Percentiles rank a stretch among this genome's conserved stretches.
Conservation (phyloP, 2,113 vertebrate species). For the Cryptoleucopteryx plumbea region DNA sequence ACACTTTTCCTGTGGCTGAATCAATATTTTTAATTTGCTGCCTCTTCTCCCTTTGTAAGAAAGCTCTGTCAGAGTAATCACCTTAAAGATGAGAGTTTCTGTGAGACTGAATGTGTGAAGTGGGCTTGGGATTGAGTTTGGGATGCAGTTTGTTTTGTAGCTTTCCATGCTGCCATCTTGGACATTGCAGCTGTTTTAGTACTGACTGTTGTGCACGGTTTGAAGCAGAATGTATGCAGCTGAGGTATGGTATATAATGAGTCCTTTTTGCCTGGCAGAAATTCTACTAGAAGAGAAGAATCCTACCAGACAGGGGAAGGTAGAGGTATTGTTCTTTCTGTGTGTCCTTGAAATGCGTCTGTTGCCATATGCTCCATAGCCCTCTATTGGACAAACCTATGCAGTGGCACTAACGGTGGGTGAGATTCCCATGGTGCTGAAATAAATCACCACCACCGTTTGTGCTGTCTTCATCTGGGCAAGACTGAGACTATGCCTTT, state of each 20-base stretch:
- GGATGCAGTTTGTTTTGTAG: background rate
- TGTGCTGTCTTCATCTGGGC: background rate
- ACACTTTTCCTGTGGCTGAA: background rate
- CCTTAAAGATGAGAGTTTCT: background rate
- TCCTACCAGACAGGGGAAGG: background rate
- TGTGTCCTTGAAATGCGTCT: background rate
- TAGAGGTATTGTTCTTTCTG: background rate
- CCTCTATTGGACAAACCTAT: background rate
- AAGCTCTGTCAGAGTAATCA: background rate
- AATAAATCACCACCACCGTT: background rate
- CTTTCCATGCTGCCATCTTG: background rate
- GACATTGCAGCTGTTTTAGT: background rate
- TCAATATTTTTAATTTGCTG: background rate
- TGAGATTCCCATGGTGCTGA: background rate
- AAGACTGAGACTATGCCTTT: background rate
- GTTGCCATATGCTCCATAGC: fast-evolving
- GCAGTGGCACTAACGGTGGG: background rate
- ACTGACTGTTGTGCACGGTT: fast-evolving
- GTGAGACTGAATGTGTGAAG: background rate
- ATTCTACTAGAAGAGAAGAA: background rate
- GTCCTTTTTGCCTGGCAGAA: background rate
- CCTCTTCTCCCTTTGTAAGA: background rate
- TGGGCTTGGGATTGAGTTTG: background rate
- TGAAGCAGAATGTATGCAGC: background rate
- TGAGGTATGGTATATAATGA: background rate